Evolutionary conservation across 2,888 invertebrate genomes (phyloP), one percentile per base, ranked within the genome.

Genomic region (Fragum sueziense): DNA sequence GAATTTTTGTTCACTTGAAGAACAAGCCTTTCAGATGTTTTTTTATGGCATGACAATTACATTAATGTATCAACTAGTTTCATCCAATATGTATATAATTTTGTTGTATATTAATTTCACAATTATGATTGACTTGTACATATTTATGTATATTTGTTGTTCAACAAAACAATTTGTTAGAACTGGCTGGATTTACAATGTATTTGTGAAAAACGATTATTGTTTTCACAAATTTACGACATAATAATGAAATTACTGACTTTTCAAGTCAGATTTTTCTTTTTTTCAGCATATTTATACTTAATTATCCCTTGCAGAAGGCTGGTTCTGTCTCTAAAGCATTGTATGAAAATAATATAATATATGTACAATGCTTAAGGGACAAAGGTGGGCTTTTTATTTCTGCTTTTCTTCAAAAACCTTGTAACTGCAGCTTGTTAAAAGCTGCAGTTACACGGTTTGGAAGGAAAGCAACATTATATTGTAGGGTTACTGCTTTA

Each of bases 51-150:
- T 37, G 6, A 37, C 37, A 37, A 9, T 37, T 37, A 37, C 37
- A 37, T 37, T 37, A 47, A 47, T 47, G 17, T 47, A 47, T 47
- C 14, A 47, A 47, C 47, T 47, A 37, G 37, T 37, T 27, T 57
- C 57, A 57, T 27, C 57, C n/a, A n/a, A n/a, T 57, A 25, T 57
- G 57, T 57, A 57, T 27, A 62, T 34, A 62, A n/a, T 34, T 62
- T 33, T 33, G 33, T 62, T 62, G 62, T 62, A 62, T 29, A 62
- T 33, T 27, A 62, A n/a, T 62, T 62, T 62, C 33, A 62, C 33
- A 9, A 33, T 17, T n/a, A 31, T 33, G 31, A n/a, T 62, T 62
- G 0, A 62, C n/a, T 20, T 62, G 34, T 62, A 34, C 62, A 62
- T 62, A 33, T 20, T 33, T n/a, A 29, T 62, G 34, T 62, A 33